phyloP scores from a whole-genome alignment of 2,113 vertebrate genomes.

The Urocynchramus pylzowi region DNA sequence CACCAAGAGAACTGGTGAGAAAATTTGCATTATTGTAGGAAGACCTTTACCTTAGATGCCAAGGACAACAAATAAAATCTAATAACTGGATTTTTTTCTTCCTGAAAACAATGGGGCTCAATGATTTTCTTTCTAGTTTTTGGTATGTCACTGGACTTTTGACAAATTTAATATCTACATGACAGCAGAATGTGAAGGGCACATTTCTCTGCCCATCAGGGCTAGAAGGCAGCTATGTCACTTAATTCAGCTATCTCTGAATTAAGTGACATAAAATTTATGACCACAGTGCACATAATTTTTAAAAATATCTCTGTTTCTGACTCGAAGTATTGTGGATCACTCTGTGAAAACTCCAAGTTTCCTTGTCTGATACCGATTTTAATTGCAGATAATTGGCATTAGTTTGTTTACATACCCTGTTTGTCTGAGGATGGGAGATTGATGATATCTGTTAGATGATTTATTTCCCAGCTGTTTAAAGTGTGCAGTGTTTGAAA shows the following conservation, averaged over 20 bases:
- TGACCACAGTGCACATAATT: background rate
- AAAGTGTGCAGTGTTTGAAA: background rate
- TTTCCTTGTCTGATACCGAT: background rate
- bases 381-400: slow-evolving; percentile 18
- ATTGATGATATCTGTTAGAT: background rate
- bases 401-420: background rate
- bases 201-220: background rate
- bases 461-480: background rate
- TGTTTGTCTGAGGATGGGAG: background rate
- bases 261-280: background rate
- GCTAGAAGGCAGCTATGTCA: background rate
- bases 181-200: background rate
- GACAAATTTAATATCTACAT: background rate
- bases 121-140: background rate
- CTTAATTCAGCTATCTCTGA: background rate
- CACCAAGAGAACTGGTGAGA: background rate
- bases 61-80: background rate
- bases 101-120: background rate
- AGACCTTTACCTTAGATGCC: background rate
- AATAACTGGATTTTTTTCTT: background rate
- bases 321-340: background rate
- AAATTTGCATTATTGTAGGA: background rate
- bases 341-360: background rate
- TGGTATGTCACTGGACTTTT: background rate
- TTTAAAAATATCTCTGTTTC: background rate